A percentile compares a stretch with the other conserved stretches of the same genome.
These are phyloP conservation scores for Pseudomyrmex dendroicus DNA, from an alignment of 1,140 invertebrate species.

Conservation along the genomic window DNA sequence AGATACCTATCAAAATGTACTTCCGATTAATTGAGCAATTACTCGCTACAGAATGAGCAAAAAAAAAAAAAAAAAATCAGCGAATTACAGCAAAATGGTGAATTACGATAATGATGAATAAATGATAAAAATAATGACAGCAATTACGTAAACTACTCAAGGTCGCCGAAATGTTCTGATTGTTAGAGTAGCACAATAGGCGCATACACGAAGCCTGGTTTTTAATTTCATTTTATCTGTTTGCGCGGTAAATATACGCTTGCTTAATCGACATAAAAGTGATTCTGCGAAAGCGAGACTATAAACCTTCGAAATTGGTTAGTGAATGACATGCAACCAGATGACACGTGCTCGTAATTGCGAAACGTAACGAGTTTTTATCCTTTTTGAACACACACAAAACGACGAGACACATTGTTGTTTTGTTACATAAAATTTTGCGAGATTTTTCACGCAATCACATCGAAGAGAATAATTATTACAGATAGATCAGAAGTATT, in stretches of 20 bases:
- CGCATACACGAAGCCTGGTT: background rate
- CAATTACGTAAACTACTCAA: conserved; percentile 10
- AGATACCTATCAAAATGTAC: background rate
- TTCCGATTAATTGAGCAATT: background rate
- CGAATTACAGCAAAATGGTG: background rate
- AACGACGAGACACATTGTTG: background rate
- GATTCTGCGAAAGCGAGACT: conserved; percentile 21
- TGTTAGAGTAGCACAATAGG: background rate
- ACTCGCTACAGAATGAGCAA: background rate
- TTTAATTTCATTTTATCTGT: background rate
- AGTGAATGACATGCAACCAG: conserved; percentile 1
- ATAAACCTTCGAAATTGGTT: background rate
- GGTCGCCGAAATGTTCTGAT: background rate
- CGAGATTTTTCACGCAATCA: too few species aligned
- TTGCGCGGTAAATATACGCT: background rate
- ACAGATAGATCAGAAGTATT: too few species aligned
- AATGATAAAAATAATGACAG: conserved; percentile 49
- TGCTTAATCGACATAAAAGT: too few species aligned
- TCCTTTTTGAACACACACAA: background rate
- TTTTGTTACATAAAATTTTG: too few species aligned
- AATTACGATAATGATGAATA: conserved; percentile 23
- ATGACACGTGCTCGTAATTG: background rate
- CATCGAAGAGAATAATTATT: background rate
- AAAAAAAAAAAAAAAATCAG: background rate
- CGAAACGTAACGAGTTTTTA: background rate